These are phyloP conservation scores for Sardinella longiceps DNA, from an alignment of 2,797 vertebrate species.

Conservation along the genomic window DNA sequence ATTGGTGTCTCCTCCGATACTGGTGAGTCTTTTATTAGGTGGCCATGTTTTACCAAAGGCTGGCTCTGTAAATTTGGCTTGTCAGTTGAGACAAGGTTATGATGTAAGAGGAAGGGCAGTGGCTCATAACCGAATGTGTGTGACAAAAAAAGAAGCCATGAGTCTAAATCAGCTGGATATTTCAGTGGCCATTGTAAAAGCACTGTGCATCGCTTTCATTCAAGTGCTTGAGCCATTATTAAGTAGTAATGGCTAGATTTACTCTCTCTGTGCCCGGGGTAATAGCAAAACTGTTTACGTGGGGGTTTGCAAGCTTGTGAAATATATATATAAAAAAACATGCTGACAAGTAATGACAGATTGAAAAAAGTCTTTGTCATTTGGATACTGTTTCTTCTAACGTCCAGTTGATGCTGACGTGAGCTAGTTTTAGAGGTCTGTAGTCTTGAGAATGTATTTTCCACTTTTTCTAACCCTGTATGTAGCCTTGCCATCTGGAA, in stretches of 20 bases:
- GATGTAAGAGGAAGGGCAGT: neutral
- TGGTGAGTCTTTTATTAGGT: neutral
- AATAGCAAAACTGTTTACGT: neutral
- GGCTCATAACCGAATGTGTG: constrained; percentile 1
- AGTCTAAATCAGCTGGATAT: neutral
- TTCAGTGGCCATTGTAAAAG: neutral
- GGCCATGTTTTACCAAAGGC: constrained; percentile 12
- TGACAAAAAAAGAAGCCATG: neutral
- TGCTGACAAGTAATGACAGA: neutral
- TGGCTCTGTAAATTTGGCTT: neutral
- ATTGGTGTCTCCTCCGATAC: neutral
- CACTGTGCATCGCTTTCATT: neutral
- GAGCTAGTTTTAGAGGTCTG: neutral
- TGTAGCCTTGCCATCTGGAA: neutral
- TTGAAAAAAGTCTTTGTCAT: neutral
- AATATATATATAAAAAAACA: neutral
- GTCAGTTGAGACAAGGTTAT: constrained; percentile 23
- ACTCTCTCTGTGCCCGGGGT: too few species aligned
- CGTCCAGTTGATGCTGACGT: neutral
- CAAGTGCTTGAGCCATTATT: neutral
- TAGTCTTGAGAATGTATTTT: neutral
- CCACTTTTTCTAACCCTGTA: neutral
- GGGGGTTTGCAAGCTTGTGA: neutral
- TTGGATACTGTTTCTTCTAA: neutral
- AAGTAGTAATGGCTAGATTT: too few species aligned